These are phyloP conservation scores for Callinectes sapidus DNA, from an alignment of 2,888 invertebrate genomes.

Conservation along the genomic window DNA sequence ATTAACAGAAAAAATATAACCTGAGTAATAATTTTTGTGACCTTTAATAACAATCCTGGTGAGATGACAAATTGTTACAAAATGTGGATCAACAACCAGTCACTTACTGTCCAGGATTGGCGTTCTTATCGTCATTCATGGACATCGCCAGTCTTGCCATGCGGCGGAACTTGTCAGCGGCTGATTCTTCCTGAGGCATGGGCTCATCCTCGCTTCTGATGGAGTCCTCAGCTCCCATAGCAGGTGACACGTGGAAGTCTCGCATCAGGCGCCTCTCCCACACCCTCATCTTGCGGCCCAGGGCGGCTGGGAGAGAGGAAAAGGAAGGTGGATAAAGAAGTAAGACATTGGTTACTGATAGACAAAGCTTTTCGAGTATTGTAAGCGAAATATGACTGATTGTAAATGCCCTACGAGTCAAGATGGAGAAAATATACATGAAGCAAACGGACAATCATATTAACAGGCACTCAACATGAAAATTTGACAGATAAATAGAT, in stretches of 20 bases:
- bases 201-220: slow-evolving; percentile 40
- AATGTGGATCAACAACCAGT: slow-evolving; percentile 7
- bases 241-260: slow-evolving; percentile 89
- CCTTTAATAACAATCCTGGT: no score
- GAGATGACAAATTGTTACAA: no score
- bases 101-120: background rate
- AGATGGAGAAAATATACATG: no score
- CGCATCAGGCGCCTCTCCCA: slow-evolving; percentile 93
- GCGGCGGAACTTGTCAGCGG: slow-evolving; percentile 83
- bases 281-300: slow-evolving; percentile 85
- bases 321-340: background rate
- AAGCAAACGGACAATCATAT: no score
- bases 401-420: no score
- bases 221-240: slow-evolving; percentile 80
- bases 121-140: background rate
- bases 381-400: no score
- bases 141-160: slow-evolving; percentile 84
- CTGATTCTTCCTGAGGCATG: slow-evolving; percentile 79
- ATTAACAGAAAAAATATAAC: no score
- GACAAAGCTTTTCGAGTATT: no score
- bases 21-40: no score
- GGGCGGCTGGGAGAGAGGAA: slow-evolving; percentile 79
- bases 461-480: no score
- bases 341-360: background rate
- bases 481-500: no score